Conservation (phyloP, 2,113 vertebrate species). For the Siniperca chuatsi region DNA sequence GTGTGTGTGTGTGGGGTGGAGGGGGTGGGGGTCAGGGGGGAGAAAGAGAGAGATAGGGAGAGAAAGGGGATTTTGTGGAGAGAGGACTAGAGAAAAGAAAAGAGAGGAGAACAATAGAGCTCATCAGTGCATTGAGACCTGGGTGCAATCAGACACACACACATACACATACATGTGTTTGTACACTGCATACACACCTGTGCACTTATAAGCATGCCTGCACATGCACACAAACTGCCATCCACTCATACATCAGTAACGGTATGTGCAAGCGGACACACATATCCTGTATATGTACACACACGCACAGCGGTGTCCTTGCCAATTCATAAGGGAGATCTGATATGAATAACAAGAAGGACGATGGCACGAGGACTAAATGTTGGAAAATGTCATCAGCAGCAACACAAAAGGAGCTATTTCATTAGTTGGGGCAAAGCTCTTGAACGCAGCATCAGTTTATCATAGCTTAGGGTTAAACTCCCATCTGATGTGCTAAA, state of each 20-base stretch:
- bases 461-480: conserved; percentile 57
- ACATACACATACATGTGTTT: conserved; percentile 16
- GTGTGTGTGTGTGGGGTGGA: not conserved
- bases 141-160: conserved; percentile 67
- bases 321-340: conserved; percentile 38
- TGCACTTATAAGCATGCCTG: conserved; percentile 5
- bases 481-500: conserved; percentile 45
- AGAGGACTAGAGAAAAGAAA: conserved; percentile 21
- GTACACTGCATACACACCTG: conserved; percentile 13
- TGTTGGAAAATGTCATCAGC: conserved; percentile 46
- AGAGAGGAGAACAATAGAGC: conserved; percentile 77
- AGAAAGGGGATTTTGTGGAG: conserved; percentile 29
- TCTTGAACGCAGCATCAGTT: not conserved
- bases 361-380: conserved; percentile 27
- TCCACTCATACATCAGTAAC: conserved; percentile 12
- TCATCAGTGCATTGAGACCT: conserved; percentile 74
- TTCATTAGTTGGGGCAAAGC: conserved; percentile 43
- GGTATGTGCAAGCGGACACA: not conserved
- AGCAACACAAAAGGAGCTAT: conserved; percentile 41
- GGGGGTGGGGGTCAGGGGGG: no score
- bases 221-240: conserved; percentile 24
- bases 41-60: not conserved
- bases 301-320: conserved; percentile 18
- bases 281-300: not conserved
- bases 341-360: conserved; percentile 49